Percentiles rank a stretch among this genome's conserved stretches.
phyloP scores from a whole-genome alignment of 2,888 invertebrate species.

The Drosophila ezoana region DNA sequence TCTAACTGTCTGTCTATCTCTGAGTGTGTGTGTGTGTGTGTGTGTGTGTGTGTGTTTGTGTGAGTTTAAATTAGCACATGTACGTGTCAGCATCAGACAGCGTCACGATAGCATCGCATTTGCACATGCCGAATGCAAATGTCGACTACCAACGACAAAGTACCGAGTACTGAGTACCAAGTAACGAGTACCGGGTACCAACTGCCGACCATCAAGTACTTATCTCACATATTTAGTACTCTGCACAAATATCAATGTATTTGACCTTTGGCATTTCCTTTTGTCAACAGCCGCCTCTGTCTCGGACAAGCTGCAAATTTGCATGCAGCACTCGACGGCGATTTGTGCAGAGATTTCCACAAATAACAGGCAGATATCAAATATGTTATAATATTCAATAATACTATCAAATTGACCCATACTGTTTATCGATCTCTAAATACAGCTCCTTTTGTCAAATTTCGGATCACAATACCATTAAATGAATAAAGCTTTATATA shows the following conservation, averaged over 20 bases:
- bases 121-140: constrained; percentile 59
- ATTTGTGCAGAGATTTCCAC: constrained; percentile 33
- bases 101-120: constrained; percentile 54
- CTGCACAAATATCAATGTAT: constrained; percentile 27
- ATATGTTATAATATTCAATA: constrained; percentile 1
- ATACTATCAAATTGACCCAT: background rate
- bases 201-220: background rate
- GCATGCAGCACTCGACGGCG: constrained; percentile 29
- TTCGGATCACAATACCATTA: too few species aligned
- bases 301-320: constrained; percentile 17
- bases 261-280: constrained; percentile 41
- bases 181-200: background rate
- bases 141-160: constrained; percentile 11
- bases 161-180: constrained; percentile 6
- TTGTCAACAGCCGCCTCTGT: constrained; percentile 10
- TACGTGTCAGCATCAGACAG: constrained; percentile 68
- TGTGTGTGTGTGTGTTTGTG: constrained; percentile 24
- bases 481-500: too few species aligned
- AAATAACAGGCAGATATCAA: constrained; percentile 6
- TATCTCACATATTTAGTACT: too few species aligned
- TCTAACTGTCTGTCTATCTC: constrained; percentile 4
- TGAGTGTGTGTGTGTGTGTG: constrained; percentile 2
- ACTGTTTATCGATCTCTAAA: background rate
- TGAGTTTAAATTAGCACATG: constrained; percentile 69
- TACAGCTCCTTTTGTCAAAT: too few species aligned